A percentile compares a stretch with the other conserved stretches of the same genome.
Evolutionary conservation across 2,888 invertebrate species (phyloP).

Genomic region (Drosophila fungiperda): DNA sequence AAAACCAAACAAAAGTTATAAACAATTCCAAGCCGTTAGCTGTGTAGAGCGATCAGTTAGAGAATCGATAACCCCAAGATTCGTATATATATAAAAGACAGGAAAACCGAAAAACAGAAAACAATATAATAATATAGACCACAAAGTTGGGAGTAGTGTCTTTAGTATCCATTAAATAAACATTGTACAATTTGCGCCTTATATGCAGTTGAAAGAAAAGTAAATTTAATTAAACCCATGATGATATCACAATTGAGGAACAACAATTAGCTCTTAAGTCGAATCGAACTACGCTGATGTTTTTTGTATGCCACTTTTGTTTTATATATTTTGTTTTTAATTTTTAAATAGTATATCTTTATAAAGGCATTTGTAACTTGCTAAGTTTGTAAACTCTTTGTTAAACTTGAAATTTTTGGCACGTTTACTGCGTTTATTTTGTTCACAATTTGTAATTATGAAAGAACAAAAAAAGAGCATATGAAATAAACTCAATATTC

Average conservation of each 20-base stretch:
- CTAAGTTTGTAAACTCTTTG: constrained; percentile 32
- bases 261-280: constrained; percentile 57
- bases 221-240: constrained; percentile 22
- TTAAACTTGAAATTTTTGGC: constrained; percentile 24
- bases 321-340: constrained; percentile 4
- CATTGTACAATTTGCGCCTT: constrained; percentile 45
- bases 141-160: constrained; percentile 64
- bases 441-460: constrained; percentile 6
- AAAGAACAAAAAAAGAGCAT: constrained; percentile 14
- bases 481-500: constrained; percentile 43
- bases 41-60: constrained; percentile 28
- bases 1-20: constrained; percentile 52
- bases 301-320: constrained; percentile 30
- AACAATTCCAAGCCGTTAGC: constrained; percentile 58
- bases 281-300: constrained; percentile 29
- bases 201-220: constrained; percentile 39
- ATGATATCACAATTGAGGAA: constrained; percentile 53
- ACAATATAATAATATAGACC: constrained; percentile 16
- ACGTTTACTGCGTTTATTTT: constrained; percentile 24
- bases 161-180: constrained; percentile 52
- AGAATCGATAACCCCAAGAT: constrained; percentile 29
- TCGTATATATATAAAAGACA: constrained; percentile 30
- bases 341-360: constrained; percentile 15
- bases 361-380: constrained; percentile 47
- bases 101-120: background rate